Percentiles rank a stretch among this genome's conserved stretches.
Conservation (phyloP, 2,113 vertebrate genomes). For the Vanacampus margaritifer region DNA sequence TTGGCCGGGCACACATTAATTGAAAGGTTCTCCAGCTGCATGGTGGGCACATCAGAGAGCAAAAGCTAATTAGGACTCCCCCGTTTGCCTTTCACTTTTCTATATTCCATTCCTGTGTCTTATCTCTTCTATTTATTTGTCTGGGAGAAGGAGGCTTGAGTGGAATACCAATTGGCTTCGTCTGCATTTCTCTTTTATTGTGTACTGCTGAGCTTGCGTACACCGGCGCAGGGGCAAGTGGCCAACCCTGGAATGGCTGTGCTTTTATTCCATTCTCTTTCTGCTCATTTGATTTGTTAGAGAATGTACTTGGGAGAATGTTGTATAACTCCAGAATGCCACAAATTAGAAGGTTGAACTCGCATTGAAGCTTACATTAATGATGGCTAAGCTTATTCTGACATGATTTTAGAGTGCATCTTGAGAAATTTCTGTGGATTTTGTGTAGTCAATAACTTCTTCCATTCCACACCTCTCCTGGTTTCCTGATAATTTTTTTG, state of each 20-base stretch:
- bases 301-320: constrained; percentile 8
- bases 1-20: constrained; percentile 61
- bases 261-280: constrained; percentile 17
- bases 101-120: constrained; percentile 63
- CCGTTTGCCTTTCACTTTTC: constrained; percentile 50
- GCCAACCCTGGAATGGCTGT: not conserved
- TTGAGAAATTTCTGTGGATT: not conserved
- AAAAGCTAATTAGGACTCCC: constrained; percentile 70
- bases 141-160: constrained; percentile 33
- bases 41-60: constrained; percentile 69
- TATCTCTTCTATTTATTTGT: constrained; percentile 59
- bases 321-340: not conserved
- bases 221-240: constrained; percentile 36
- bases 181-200: constrained; percentile 16
- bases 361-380: not conserved
- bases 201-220: constrained; percentile 46
- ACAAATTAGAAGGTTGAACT: not conserved
- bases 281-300: constrained; percentile 8
- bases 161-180: constrained; percentile 51
- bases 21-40: constrained; percentile 68
- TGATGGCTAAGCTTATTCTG: not conserved
- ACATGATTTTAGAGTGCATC: not conserved
- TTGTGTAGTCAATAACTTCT: not conserved
- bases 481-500: not conserved
- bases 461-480: not conserved